phyloP scores from a whole-genome alignment of 1,140 invertebrate species.

The Bombus cullumanus region DNA sequence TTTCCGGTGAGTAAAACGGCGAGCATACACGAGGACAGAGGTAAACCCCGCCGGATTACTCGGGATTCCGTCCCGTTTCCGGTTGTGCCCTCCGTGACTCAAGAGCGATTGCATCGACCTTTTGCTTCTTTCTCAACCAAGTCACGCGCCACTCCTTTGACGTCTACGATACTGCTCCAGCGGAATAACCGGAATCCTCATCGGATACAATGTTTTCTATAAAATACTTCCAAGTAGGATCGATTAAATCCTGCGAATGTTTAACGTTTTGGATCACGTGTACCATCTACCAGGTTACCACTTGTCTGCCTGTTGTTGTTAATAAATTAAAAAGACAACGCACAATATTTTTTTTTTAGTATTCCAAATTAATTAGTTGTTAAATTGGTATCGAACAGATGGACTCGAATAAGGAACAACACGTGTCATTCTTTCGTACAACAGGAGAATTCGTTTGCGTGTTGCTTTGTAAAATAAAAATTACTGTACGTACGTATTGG shows the following conservation, averaged over 20 bases:
- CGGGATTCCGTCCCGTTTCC: conserved; percentile 51
- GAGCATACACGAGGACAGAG: conserved; percentile 45
- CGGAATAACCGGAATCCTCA: conserved; percentile 25
- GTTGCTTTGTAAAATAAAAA: too few relatives aligned
- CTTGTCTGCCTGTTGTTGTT: not conserved
- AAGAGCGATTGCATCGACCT: not conserved
- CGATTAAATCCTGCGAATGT: not conserved
- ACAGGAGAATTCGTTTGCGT: too few relatives aligned
- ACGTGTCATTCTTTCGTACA: too few relatives aligned
- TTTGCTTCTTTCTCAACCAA: conserved; percentile 30
- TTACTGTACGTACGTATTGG: too few relatives aligned
- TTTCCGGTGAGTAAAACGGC: conserved; percentile 27
- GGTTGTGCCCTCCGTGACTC: conserved; percentile 49
- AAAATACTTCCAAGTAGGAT: not conserved
- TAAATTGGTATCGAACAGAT: too few relatives aligned
- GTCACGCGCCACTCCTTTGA: conserved; percentile 52
- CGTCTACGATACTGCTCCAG: conserved; percentile 38
- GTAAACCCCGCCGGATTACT: conserved; percentile 54
- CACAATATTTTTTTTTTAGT: too few relatives aligned
- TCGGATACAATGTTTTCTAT: conserved; percentile 26
- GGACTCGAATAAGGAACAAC: too few relatives aligned
- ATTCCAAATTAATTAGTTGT: too few relatives aligned
- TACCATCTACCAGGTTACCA: too few relatives aligned
- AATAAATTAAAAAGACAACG: not conserved
- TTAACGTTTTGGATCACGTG: not conserved